Evolutionary conservation across 2,113 vertebrate genomes (phyloP), one percentile per base, ranked within the genome.

Genomic region (Verasper variegatus): DNA sequence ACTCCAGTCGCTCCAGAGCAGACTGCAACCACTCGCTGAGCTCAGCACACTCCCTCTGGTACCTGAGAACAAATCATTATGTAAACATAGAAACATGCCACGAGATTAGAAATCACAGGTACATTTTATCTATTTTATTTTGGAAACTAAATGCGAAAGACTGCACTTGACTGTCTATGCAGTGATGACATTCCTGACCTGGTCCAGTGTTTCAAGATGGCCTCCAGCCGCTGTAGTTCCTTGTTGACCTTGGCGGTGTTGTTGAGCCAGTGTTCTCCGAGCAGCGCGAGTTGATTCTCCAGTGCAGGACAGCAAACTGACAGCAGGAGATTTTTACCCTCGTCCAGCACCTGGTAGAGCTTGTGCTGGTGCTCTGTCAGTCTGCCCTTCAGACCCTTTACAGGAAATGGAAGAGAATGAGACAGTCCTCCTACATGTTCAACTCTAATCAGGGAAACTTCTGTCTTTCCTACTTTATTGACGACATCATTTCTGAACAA

Each of bases 191-290:
- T 21, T 11, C 71, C 89, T 80, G 92, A 99, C 98, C 97, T 97
- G 91, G 95, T 97, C 97, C 97, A 98, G 90, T 98, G 96, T 89
- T 96, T 98, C 56, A 99, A 86, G 73, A 97, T 96, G 51, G 95
- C 95, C 90, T 99, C 97, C 78, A 99, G 85, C 11, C 97, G 95
- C 56, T 98, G 95, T 2, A 98, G 93, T 23, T 99, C 98, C 89
- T 96, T 98, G 76, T 93, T 95, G 86, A 98, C 94, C 64, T 93
- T 96, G 89, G 90, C 95, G 56, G 95, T 95, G 31, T 94, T 96
- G 89, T 73, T 95, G 66, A 98, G 91, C 98, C 98, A 99, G 83
- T 84, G 93, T 9, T 99, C 98, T 35, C 96, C 97, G 3, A 99
- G 92, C 21, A 96, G 94, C 2, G 94, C 94, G 0, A 99, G 94